Conservation (phyloP, 2,797 vertebrate species). For the Coreius guichenoti region DNA sequence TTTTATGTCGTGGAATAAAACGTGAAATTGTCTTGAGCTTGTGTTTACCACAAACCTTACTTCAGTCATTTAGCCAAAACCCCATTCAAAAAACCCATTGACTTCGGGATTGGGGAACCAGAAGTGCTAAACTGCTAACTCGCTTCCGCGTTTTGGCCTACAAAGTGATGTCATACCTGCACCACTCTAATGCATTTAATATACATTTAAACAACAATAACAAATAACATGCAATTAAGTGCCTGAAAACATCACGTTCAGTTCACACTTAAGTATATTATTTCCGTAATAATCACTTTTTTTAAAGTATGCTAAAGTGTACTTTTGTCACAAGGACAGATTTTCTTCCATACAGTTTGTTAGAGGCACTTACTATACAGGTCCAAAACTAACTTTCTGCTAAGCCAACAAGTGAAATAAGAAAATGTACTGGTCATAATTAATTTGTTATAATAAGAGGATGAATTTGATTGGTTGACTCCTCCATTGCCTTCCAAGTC, state of each 20-base stretch:
- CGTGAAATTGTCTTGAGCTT: too few relatives aligned
- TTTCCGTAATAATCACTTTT: not conserved
- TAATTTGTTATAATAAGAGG: not conserved
- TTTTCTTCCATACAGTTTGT: not conserved
- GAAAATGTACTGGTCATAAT: not conserved
- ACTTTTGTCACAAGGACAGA: not conserved
- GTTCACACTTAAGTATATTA: not conserved
- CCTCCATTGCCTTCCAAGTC: not conserved
- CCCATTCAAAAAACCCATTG: too few relatives aligned
- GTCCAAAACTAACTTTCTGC: not conserved
- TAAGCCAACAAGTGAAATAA: not conserved
- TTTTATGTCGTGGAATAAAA: too few relatives aligned
- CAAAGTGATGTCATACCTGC: too few relatives aligned
- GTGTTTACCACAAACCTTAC: too few relatives aligned
- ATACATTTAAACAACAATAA: too few relatives aligned
- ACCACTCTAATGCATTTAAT: too few relatives aligned
- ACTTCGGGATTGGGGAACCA: too few relatives aligned
- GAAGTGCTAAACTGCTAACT: too few relatives aligned
- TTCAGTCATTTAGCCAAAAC: too few relatives aligned
- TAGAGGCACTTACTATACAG: not conserved
- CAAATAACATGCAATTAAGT: not conserved
- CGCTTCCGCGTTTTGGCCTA: too few relatives aligned
- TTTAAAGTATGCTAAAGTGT: not conserved
- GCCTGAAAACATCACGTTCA: not conserved
- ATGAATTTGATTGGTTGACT: not conserved